These are phyloP conservation scores for Molanna angustata DNA, from an alignment of 2,888 invertebrate genomes.

Conservation along the genomic window DNA sequence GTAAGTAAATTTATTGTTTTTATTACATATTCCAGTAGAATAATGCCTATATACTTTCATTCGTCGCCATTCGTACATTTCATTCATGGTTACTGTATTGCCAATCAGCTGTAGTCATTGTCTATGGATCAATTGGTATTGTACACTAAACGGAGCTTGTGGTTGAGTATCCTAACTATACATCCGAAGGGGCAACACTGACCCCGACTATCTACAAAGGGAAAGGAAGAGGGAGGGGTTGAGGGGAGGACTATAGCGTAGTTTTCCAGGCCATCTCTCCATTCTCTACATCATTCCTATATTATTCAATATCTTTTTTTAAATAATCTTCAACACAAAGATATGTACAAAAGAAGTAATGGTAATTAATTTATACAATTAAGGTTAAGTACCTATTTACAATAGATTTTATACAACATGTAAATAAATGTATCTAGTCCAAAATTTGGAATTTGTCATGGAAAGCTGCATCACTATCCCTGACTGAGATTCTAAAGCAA, in stretches of 20 bases:
- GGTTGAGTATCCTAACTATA: too few relatives aligned
- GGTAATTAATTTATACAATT: slow-evolving; percentile 31
- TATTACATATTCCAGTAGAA: slow-evolving; percentile 59
- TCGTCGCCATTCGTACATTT: slow-evolving; percentile 15
- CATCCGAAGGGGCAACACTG: slow-evolving; percentile 15
- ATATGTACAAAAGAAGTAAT: slow-evolving; percentile 33
- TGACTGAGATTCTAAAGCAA: slow-evolving; percentile 25
- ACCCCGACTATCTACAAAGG: slow-evolving; percentile 16
- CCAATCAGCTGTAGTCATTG: slow-evolving; percentile 24
- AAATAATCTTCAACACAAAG: slow-evolving; percentile 32
- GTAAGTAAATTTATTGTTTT: slow-evolving; percentile 42
- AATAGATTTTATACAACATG: slow-evolving; percentile 24
- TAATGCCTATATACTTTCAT: slow-evolving; percentile 45
- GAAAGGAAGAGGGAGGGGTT: neutral
- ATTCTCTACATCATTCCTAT: slow-evolving; percentile 18
- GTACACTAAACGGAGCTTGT: neutral
- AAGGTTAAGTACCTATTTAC: slow-evolving; percentile 33
- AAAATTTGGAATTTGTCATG: slow-evolving; percentile 23
- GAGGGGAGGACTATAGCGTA: neutral
- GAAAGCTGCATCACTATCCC: slow-evolving; percentile 21
- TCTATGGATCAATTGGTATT: slow-evolving; percentile 30
- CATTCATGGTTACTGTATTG: neutral
- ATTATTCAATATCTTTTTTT: slow-evolving; percentile 27
- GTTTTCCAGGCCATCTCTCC: neutral
- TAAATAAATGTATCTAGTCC: slow-evolving; percentile 22